Conservation (phyloP, 2,113 vertebrate genomes). For the Cnemophilus loriae region DNA sequence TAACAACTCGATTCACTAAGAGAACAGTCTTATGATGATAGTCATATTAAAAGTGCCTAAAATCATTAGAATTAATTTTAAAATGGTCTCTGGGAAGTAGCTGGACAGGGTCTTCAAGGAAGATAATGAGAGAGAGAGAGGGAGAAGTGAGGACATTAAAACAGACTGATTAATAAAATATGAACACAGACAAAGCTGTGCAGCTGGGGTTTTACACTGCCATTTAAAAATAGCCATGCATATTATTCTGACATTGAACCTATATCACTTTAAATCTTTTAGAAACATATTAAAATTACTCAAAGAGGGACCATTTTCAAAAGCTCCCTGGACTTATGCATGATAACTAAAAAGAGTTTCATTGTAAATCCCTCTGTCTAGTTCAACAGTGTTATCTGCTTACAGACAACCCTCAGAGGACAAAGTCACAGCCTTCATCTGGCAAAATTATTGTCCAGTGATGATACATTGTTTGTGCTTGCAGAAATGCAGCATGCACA, state of each 20-base stretch:
- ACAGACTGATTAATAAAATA: slow-evolving; percentile 40
- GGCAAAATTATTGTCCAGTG: neutral
- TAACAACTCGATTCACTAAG: neutral
- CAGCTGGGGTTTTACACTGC: neutral
- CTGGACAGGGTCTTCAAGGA: neutral
- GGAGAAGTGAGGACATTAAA: neutral
- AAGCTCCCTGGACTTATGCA: neutral
- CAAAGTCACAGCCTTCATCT: neutral
- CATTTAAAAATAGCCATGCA: neutral
- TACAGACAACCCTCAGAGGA: slow-evolving; percentile 14
- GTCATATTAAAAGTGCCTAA: neutral
- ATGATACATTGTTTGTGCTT: neutral
- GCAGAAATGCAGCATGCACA: neutral
- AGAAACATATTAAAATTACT: slow-evolving; percentile 37
- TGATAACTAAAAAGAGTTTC: slow-evolving; percentile 24
- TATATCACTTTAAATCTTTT: neutral
- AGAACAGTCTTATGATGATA: neutral
- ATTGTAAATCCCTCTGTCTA: slow-evolving; percentile 13
- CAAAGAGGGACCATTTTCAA: slow-evolving; percentile 13
- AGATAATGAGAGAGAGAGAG: neutral
- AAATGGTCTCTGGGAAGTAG: slow-evolving; percentile 29
- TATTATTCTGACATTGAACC: neutral
- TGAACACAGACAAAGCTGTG: neutral
- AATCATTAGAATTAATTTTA: slow-evolving; percentile 38
- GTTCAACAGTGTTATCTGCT: slow-evolving; percentile 33